Conservation (phyloP, 2,113 vertebrate genomes). For the Rutilus rutilus region DNA sequence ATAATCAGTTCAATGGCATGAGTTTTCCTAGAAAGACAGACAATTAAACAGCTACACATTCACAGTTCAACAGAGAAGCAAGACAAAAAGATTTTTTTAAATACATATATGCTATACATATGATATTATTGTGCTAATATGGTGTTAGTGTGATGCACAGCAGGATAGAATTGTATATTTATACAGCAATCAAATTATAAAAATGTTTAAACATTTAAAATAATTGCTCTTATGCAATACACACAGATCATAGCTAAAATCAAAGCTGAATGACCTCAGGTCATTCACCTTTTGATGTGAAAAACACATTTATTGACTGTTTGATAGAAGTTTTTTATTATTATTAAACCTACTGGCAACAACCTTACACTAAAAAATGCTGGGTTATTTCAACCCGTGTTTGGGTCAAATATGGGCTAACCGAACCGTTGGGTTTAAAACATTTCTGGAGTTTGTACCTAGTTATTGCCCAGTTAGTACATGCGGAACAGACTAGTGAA, state of each 20-base stretch:
- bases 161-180: background rate
- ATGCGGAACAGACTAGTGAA: no score
- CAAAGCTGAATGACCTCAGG: background rate
- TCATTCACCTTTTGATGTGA: background rate
- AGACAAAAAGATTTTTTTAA: background rate
- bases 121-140: background rate
- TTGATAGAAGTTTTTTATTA: background rate
- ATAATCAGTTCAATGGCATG: background rate
- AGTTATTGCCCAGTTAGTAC: no score
- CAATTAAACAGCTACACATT: background rate
- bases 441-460: no score
- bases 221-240: background rate
- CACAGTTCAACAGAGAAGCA: no score
- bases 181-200: background rate
- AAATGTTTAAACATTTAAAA: background rate
- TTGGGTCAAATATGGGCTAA: no score
- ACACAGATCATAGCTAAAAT: background rate
- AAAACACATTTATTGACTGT: background rate
- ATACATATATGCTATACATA: background rate
- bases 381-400: no score
- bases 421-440: no score
- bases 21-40: background rate
- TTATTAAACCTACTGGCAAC: background rate
- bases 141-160: background rate
- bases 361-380: no score